Percentiles rank a stretch among this genome's conserved stretches.
These are phyloP conservation scores for Sterrhoptilus dennistouni DNA, from an alignment of 2,113 vertebrate species.

Conservation along the genomic window DNA sequence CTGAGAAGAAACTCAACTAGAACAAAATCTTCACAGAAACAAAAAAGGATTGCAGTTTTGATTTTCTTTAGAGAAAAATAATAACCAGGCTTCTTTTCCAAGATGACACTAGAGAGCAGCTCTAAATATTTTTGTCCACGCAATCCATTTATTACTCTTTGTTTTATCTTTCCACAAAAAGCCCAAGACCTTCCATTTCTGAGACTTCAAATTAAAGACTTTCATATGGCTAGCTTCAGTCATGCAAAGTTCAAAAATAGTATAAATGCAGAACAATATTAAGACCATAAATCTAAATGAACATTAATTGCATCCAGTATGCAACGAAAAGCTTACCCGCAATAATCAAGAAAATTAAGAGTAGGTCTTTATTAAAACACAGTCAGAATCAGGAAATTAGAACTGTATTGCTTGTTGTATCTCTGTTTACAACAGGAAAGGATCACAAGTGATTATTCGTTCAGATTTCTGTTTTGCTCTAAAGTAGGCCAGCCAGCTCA, in stretches of 20 bases:
- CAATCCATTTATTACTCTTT: background rate
- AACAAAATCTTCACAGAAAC: background rate
- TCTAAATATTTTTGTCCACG: background rate
- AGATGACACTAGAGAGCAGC: background rate
- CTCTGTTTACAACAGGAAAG: constrained; percentile 4
- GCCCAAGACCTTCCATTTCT: background rate
- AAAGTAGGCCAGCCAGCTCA: constrained; percentile 59
- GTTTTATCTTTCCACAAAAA: background rate
- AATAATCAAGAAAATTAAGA: background rate
- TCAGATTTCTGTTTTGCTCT: background rate
- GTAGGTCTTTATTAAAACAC: background rate
- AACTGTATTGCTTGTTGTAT: background rate
- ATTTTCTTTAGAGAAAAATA: background rate
- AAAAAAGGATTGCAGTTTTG: background rate
- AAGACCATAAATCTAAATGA: background rate
- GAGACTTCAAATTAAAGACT: background rate
- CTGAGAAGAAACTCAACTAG: background rate
- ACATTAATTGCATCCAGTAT: background rate
- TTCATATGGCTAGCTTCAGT: background rate
- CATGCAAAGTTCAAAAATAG: background rate
- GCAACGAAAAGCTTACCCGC: background rate
- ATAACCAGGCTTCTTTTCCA: background rate
- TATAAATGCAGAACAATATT: background rate
- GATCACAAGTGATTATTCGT: constrained; percentile 34
- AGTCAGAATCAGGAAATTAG: background rate